These are phyloP conservation scores for Drosophila nigrodunni DNA, from an alignment of 1,140 invertebrate species.

Conservation along the genomic window DNA sequence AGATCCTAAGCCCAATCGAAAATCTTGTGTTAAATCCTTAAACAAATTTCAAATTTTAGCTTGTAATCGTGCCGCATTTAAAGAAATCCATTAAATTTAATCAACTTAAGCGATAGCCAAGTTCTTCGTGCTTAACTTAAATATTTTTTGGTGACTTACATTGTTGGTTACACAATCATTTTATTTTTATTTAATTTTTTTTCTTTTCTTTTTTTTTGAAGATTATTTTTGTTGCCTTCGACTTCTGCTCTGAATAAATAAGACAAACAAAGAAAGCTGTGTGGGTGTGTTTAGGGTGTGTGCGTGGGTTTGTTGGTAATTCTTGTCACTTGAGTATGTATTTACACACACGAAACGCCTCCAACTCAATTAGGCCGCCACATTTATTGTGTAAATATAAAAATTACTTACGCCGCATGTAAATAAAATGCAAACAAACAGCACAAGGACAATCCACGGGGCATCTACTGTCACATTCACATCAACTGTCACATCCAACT, in stretches of 20 bases:
- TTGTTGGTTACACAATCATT: slow-evolving; percentile 7
- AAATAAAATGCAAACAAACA: slow-evolving; percentile 34
- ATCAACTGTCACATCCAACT: background rate
- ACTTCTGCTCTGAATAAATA: slow-evolving; percentile 17
- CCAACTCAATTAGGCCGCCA: slow-evolving; percentile 42
- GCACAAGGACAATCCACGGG: slow-evolving; percentile 8
- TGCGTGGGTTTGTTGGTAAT: slow-evolving; percentile 12
- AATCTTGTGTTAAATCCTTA: background rate
- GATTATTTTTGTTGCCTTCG: slow-evolving; percentile 18
- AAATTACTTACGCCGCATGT: slow-evolving; percentile 41
- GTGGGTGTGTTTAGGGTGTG: slow-evolving; percentile 6
- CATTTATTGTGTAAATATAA: slow-evolving; percentile 47
- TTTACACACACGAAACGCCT: slow-evolving; percentile 49
- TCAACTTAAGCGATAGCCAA: slow-evolving; percentile 29
- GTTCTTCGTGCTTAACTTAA: slow-evolving; percentile 1
- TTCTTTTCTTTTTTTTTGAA: slow-evolving; percentile 1
- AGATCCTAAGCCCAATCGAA: slow-evolving; percentile 11
- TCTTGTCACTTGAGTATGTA: slow-evolving; percentile 33
- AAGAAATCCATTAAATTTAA: slow-evolving; percentile 28
- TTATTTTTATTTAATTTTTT: background rate
- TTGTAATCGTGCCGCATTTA: background rate
- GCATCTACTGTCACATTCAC: slow-evolving; percentile 3
- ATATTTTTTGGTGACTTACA: slow-evolving; percentile 3
- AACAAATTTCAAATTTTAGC: background rate
- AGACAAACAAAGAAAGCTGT: slow-evolving; percentile 16